These are phyloP conservation scores for Phthorimaea operculella DNA, from an alignment of 1,140 invertebrate genomes.

Conservation along the genomic window DNA sequence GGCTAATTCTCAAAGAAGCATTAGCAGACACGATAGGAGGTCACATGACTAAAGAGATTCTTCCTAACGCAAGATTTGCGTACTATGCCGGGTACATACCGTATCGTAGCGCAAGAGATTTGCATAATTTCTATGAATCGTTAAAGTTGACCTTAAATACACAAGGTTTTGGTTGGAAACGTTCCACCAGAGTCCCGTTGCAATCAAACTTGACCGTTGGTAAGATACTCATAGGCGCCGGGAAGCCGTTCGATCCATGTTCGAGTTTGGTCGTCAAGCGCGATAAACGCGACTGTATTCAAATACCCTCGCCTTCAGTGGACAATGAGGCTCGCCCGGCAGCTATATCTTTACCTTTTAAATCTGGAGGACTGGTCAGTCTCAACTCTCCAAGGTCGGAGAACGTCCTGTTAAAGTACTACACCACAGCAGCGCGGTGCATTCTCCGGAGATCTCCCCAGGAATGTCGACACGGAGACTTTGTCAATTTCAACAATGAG, in stretches of 20 bases:
- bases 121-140: constrained; percentile 68
- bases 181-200: constrained; percentile 34
- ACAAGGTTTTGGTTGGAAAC: constrained; percentile 70
- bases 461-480: constrained; percentile 63
- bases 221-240: constrained; percentile 39
- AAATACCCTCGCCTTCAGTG: constrained; percentile 38
- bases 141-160: constrained; percentile 68
- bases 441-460: constrained; percentile 48
- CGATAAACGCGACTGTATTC: constrained; percentile 49
- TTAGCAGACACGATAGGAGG: constrained; percentile 67
- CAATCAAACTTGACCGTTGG: constrained; percentile 45
- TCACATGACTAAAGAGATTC: constrained; percentile 67
- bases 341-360: constrained; percentile 62
- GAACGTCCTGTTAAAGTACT: constrained; percentile 69
- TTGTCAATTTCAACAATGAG: constrained; percentile 68
- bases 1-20: constrained; percentile 64
- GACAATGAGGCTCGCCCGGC: constrained; percentile 42
- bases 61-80: constrained; percentile 68
- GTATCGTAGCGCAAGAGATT: constrained; percentile 62
- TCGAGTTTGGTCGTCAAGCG: constrained; percentile 36
- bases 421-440: constrained; percentile 61
- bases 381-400: constrained; percentile 65
- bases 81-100: constrained; percentile 72
- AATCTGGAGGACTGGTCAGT: constrained; percentile 65
- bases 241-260: constrained; percentile 39